phyloP scores from a whole-genome alignment of 2,797 vertebrate genomes.

The Peromyscus melanophrys region DNA sequence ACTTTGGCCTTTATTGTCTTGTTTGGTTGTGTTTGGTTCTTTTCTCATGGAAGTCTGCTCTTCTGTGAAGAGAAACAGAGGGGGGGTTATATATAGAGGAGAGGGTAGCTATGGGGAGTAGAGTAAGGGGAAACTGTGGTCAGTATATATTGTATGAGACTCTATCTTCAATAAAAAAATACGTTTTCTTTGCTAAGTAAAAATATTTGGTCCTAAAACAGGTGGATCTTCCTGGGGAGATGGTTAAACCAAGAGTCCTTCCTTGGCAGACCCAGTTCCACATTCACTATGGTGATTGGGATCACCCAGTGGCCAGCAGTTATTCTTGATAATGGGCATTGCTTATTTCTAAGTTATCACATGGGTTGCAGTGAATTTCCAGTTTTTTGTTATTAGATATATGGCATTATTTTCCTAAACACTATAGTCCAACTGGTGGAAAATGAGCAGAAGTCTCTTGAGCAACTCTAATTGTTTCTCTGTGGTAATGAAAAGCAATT shows the following conservation, averaged over 20 bases:
- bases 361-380: background rate
- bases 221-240: background rate
- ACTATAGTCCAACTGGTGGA: background rate
- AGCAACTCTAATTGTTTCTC: conserved; percentile 28
- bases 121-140: background rate
- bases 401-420: conserved; percentile 41
- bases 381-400: background rate
- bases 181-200: conserved; percentile 31
- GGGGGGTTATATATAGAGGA: background rate
- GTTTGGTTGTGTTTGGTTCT: background rate
- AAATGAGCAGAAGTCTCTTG: background rate
- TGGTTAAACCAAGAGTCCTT: background rate
- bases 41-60: background rate
- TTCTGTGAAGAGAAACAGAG: background rate
- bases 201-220: background rate
- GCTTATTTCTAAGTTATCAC: background rate
- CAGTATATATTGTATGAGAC: background rate
- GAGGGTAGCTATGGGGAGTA: background rate
- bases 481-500: background rate
- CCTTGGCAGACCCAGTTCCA: background rate
- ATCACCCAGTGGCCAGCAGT: background rate
- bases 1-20: background rate
- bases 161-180: background rate
- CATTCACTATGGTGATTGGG: background rate
- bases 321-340: background rate